Conservation (phyloP, 2,888 invertebrate species). For the Ommatoiulus sabulosus region DNA sequence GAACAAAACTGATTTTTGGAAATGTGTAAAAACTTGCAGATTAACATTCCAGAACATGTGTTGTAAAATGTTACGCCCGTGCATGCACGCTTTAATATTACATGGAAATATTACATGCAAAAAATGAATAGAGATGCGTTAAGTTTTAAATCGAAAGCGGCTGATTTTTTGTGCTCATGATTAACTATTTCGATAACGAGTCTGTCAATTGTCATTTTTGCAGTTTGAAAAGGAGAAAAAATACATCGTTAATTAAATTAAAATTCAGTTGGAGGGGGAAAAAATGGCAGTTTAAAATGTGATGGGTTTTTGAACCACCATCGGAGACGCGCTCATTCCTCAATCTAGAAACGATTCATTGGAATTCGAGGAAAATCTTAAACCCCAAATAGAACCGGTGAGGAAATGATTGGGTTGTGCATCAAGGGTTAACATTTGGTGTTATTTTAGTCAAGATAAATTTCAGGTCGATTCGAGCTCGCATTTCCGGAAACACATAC, state of each 20-base stretch:
- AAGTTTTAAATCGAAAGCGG: not conserved
- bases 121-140: not conserved
- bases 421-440: not conserved
- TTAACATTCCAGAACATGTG: too few species aligned
- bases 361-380: not conserved
- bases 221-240: not conserved
- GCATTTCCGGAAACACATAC: not conserved
- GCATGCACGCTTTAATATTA: not conserved
- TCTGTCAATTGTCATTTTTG: not conserved
- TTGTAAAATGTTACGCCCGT: not conserved
- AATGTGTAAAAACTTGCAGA: too few species aligned
- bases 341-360: not conserved
- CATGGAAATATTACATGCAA: not conserved
- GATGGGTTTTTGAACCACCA: not conserved
- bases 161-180: not conserved
- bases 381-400: not conserved
- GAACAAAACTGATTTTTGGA: too few species aligned
- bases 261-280: not conserved
- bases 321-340: not conserved
- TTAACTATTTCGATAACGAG: not conserved
- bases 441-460: not conserved
- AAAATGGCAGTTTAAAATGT: not conserved
- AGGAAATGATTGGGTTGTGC: not conserved
- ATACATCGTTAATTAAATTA: not conserved
- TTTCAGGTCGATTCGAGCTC: not conserved